Conservation (phyloP, 2,113 vertebrate genomes). For the Mesembrinibis cayennensis region DNA sequence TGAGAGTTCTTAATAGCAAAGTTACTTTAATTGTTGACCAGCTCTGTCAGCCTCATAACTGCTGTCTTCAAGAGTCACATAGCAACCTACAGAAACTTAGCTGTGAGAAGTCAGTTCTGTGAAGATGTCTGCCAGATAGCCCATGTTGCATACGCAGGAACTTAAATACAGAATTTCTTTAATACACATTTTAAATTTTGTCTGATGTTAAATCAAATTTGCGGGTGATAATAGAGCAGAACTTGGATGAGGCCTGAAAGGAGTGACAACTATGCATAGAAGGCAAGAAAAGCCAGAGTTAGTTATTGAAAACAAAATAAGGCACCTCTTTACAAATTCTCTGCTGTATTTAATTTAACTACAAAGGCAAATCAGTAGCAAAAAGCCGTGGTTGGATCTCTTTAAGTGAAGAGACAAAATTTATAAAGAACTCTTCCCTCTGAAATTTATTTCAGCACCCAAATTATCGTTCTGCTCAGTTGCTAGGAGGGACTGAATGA, state of each 20-base stretch:
- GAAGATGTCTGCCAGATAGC: not conserved
- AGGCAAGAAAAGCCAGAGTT: not conserved
- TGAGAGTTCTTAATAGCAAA: not conserved
- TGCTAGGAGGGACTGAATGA: not conserved
- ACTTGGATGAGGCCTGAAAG: not conserved
- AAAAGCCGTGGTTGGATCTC: not conserved
- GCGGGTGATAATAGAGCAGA: not conserved
- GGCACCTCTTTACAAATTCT: not conserved
- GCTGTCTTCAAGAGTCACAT: not conserved
- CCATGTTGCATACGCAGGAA: accelerated
- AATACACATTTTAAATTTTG: not conserved
- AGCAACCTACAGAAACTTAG: not conserved
- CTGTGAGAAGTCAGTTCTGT: not conserved
- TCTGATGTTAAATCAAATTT: not conserved
- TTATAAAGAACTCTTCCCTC: not conserved
- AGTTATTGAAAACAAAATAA: not conserved
- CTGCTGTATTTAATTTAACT: not conserved
- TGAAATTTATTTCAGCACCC: not conserved
- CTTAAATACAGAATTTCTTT: not conserved
- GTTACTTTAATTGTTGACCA: not conserved
- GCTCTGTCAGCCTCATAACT: not conserved
- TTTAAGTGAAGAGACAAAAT: not conserved
- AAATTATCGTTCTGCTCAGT: not conserved
- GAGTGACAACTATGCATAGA: not conserved
- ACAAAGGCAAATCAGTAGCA: not conserved